Conservation (phyloP, 2,888 invertebrate species). For the Sclerodermus sp. region DNA sequence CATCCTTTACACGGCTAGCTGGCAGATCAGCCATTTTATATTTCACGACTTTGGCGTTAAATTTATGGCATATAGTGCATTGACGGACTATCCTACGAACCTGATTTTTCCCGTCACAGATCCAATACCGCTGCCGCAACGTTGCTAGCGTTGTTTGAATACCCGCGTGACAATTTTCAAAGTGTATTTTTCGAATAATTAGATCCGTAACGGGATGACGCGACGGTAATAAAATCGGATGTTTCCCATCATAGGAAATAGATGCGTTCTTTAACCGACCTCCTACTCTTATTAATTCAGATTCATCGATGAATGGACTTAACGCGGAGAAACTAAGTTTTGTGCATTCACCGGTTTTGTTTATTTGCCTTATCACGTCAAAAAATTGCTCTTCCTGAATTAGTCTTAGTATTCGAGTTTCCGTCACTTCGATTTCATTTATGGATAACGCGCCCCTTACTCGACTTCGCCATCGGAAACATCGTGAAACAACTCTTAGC, state of each 20-base stretch:
- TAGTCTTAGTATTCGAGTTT: background rate
- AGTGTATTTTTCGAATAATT: conserved; percentile 23
- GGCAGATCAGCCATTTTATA: conserved; percentile 39
- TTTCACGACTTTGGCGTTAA: conserved; percentile 6
- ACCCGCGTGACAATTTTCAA: conserved; percentile 24
- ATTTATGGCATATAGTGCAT: conserved; percentile 20
- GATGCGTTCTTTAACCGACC: conserved; percentile 23
- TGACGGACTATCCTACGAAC: conserved; percentile 10
- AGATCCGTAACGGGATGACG: conserved; percentile 27
- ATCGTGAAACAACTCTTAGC: background rate
- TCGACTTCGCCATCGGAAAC: background rate
- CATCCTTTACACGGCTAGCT: conserved; percentile 21
- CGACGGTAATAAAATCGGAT: conserved; percentile 26
- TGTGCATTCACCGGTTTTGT: background rate
- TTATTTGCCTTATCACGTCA: conserved; percentile 1
- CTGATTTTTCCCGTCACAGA: conserved; percentile 9
- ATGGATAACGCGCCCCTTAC: background rate
- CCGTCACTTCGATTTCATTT: conserved; percentile 6
- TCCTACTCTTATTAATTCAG: conserved; percentile 26
- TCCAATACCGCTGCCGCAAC: conserved; percentile 11
- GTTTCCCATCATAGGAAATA: conserved; percentile 15
- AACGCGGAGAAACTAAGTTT: conserved; percentile 16
- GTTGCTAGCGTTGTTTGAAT: conserved; percentile 20
- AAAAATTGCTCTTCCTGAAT: conserved; percentile 6
- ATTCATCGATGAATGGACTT: conserved; percentile 26